Base-by-base conservation (phyloP, 1,140 invertebrate species). In the Drosophila repleta region DNA sequence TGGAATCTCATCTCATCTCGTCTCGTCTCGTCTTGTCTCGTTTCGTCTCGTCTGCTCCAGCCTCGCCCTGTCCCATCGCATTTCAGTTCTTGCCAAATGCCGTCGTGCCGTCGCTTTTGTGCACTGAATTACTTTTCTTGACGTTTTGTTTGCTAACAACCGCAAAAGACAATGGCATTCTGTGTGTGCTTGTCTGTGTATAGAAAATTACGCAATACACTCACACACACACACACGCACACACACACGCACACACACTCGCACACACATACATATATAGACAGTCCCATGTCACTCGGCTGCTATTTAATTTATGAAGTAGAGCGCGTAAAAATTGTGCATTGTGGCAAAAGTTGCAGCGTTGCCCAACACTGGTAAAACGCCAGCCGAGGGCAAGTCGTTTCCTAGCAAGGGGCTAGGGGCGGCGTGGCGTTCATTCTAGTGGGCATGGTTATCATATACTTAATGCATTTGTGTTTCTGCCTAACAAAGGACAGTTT, bases 241-340 rank as follows among this genome's bases (percentile, higher is more conserved):
- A 41, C 32, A 17, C 62, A 51, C 15, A 52, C 46, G 39, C 5
- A 10, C 0, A 41, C 46, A 11, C 7, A 53, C 26, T 39, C 41
- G 26, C 41, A 62, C 48, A 48, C 8, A 63, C 26, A 35, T 46
- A 69, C 48, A 72, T 17, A 49, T 11, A 51, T 6, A 49, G 17
- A 51, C 37, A 67, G 39, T 45, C 53, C 29, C 56, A 63, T 62
- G 62, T 68, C 68, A 81, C 73, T 77, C 67, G 83, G 35, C 68
- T 85, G 82, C 82, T 87, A 87, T 87, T 87, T 87, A 87, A 87
- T 87, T 87, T 87, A 87, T 82, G 82, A 87, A 87, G 82, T 87
- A 87, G 82, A 87, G 83, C 82, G 83, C 82, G 82, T 82, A 82
- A 82, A 85, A 87, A 87, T 87, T 87, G 82, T 82, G 82, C 82